phyloP scores from a whole-genome alignment of 1,140 invertebrate species.

The Bombus ignitus region DNA sequence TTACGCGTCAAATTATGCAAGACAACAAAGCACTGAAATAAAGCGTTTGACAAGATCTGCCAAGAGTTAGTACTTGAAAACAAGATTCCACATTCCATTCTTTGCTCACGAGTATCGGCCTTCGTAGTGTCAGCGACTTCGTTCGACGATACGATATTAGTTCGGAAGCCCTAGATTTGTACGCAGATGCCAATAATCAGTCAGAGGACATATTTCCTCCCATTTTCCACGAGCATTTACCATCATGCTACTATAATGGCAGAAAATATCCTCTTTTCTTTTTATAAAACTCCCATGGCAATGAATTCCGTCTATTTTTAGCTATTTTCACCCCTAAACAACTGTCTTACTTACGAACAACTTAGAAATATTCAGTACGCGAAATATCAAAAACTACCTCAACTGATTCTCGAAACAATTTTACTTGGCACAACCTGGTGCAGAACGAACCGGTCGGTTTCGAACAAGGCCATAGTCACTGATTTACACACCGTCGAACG shows the following conservation, averaged over 20 bases:
- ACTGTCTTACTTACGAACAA: too few species aligned
- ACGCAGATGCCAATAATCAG: too few species aligned
- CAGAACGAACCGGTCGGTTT: neutral
- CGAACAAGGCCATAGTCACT: constrained; percentile 4
- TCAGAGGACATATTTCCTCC: too few species aligned
- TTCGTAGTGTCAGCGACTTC: too few species aligned
- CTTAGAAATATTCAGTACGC: neutral
- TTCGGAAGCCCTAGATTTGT: too few species aligned
- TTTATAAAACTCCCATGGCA: too few species aligned
- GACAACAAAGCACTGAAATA: constrained; percentile 56
- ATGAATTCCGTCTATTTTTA: too few species aligned
- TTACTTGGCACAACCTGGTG: neutral
- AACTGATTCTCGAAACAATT: neutral
- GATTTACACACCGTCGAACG: constrained; percentile 18
- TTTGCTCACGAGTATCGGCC: too few species aligned
- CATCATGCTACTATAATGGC: too few species aligned
- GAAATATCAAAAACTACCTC: neutral
- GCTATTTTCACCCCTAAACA: fast-evolving
- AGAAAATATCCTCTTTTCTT: too few species aligned
- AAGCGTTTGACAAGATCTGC: constrained; percentile 35
- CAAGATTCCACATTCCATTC: constrained; percentile 29
- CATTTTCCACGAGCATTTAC: too few species aligned
- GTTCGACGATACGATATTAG: too few species aligned
- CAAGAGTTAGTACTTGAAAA: constrained; percentile 49
- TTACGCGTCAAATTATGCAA: constrained; percentile 45